Evolutionary conservation across 2,888 invertebrate genomes (phyloP).

Genomic region (Steromphala cineraria): DNA sequence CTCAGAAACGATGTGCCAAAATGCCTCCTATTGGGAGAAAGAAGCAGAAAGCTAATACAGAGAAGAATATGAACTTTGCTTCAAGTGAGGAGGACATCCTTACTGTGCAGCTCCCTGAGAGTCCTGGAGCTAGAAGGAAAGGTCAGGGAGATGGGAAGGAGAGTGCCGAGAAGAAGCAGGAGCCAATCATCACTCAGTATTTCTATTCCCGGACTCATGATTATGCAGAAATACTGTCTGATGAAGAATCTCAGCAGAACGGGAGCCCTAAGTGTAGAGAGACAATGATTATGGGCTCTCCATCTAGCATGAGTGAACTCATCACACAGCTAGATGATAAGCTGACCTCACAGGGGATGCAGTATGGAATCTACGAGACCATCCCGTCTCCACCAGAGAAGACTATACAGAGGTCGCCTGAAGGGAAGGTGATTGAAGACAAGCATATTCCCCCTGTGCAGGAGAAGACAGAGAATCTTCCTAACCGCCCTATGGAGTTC

Average conservation of each 20-base stretch:
- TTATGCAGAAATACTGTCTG: conserved; percentile 65
- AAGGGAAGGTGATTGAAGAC: background rate
- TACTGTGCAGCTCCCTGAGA: conserved; percentile 40
- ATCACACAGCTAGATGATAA: conserved; percentile 42
- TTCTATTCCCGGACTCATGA: conserved; percentile 64
- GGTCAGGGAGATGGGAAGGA: background rate
- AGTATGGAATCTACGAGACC: conserved; percentile 20
- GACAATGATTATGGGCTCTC: conserved; percentile 28
- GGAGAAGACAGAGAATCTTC: background rate
- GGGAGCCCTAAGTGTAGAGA: background rate
- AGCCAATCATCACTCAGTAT: conserved; percentile 31
- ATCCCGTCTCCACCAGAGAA: background rate
- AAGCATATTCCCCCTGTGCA: background rate
- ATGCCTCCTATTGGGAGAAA: conserved; percentile 54
- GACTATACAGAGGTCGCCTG: background rate
- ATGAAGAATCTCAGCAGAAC: conserved; percentile 38
- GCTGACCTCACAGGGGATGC: conserved; percentile 21
- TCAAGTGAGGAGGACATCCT: conserved; percentile 18
- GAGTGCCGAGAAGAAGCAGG: background rate
- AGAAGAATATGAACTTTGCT: conserved; percentile 24
- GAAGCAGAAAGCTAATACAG: conserved; percentile 46
- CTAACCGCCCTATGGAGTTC: background rate
- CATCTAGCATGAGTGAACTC: conserved; percentile 43
- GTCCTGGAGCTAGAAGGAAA: conserved; percentile 52
- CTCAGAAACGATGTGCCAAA: conserved; percentile 54